Conservation (phyloP, 2,888 invertebrate genomes). For the Orthosia gracilis region DNA sequence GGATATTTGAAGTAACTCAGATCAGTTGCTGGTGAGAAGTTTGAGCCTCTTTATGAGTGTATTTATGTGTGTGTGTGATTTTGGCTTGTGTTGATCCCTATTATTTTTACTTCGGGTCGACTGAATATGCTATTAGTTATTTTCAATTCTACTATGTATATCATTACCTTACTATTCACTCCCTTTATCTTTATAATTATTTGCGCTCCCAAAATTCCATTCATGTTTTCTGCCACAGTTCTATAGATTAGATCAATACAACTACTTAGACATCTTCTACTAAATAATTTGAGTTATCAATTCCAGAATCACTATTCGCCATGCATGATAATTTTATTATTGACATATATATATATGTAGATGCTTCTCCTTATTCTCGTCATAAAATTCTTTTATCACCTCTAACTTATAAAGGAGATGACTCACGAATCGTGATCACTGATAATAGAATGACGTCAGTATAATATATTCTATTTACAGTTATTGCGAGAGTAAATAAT, state of each 20-base stretch:
- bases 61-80: no score
- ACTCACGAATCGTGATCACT: conserved; percentile 10
- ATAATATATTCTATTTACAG: conserved; percentile 28
- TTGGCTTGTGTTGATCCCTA: background rate
- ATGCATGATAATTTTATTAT: conserved; percentile 15
- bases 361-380: background rate
- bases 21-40: background rate
- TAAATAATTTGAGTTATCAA: background rate
- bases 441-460: conserved; percentile 14
- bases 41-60: background rate
- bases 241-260: no score
- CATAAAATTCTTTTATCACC: conserved; percentile 24
- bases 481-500: conserved; percentile 42
- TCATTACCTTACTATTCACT: no score
- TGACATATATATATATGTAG: background rate
- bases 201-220: background rate
- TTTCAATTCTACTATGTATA: no score
- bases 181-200: background rate
- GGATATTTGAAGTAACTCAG: background rate
- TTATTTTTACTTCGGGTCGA: background rate
- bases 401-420: background rate
- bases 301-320: background rate
- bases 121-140: no score
- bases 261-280: no score
- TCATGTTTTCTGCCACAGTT: background rate